phyloP scores from a whole-genome alignment of 2,113 vertebrate species.

The Caloenas nicobarica region DNA sequence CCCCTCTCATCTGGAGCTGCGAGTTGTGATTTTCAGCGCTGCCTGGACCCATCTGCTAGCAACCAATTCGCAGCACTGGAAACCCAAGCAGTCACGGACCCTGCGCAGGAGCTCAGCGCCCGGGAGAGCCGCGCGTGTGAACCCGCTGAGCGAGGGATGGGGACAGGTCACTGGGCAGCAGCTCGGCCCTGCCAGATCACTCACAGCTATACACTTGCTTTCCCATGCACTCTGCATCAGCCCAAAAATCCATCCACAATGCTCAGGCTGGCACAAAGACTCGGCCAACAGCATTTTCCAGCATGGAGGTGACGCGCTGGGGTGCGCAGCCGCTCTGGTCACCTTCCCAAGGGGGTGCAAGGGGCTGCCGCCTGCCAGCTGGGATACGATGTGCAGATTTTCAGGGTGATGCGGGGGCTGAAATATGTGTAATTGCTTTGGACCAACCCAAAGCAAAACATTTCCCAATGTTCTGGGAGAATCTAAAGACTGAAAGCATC shows the following conservation, averaged over 20 bases:
- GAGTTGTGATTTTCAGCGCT: background rate
- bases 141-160: background rate
- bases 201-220: fast-evolving
- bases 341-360: background rate
- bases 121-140: background rate
- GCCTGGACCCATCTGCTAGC: background rate
- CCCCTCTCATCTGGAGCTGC: background rate
- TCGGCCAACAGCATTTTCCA: fast-evolving
- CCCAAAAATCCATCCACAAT: background rate
- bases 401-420: background rate
- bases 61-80: background rate
- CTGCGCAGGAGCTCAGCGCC: background rate
- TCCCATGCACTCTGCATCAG: background rate
- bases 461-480: background rate
- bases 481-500: background rate
- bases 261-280: background rate
- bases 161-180: background rate
- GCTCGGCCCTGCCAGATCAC: background rate
- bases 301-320: background rate
- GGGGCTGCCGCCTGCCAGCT: background rate
- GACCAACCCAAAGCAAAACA: background rate
- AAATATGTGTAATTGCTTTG: background rate
- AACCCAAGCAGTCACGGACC: fast-evolving
- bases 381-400: background rate
- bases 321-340: background rate